These are phyloP conservation scores for Eublepharis macularius DNA, from an alignment of 2,113 vertebrate species.

Conservation along the genomic window DNA sequence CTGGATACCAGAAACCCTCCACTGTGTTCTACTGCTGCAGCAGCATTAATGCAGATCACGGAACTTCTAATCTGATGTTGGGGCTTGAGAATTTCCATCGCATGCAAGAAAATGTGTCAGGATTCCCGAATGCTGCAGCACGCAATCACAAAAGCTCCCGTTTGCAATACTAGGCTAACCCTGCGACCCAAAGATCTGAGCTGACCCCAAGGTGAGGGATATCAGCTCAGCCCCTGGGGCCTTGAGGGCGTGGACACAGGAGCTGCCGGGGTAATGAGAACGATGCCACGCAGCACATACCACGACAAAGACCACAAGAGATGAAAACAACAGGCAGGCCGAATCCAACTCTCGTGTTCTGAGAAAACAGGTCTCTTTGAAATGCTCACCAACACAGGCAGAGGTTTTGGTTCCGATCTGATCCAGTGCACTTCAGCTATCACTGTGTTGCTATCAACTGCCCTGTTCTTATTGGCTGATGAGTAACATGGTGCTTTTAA, in stretches of 20 bases:
- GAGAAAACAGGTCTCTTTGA: not conserved
- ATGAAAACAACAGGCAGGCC: not conserved
- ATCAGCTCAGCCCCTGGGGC: not conserved
- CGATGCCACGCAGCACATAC: not conserved
- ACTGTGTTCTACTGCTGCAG: not conserved
- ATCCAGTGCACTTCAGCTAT: not conserved
- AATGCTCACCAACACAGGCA: not conserved
- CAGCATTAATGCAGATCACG: not conserved
- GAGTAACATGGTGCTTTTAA: too few species aligned
- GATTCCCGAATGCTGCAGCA: too few species aligned
- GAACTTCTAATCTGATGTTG: not conserved
- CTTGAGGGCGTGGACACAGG: too few species aligned
- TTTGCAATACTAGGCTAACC: not conserved
- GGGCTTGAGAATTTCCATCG: not conserved
- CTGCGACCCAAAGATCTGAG: too few species aligned
- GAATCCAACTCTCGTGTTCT: not conserved
- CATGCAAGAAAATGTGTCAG: not conserved
- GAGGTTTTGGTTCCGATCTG: not conserved
- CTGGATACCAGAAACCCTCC: not conserved
- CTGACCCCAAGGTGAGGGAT: too few species aligned
- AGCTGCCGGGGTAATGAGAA: not conserved
- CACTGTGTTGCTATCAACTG: not conserved
- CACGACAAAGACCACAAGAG: not conserved
- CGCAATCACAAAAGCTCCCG: not conserved
- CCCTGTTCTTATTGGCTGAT: not conserved